Percentiles rank a stretch among this genome's conserved stretches.
These are phyloP conservation scores for Chloropsis hardwickii DNA, from an alignment of 2,113 vertebrate species.

Conservation along the genomic window DNA sequence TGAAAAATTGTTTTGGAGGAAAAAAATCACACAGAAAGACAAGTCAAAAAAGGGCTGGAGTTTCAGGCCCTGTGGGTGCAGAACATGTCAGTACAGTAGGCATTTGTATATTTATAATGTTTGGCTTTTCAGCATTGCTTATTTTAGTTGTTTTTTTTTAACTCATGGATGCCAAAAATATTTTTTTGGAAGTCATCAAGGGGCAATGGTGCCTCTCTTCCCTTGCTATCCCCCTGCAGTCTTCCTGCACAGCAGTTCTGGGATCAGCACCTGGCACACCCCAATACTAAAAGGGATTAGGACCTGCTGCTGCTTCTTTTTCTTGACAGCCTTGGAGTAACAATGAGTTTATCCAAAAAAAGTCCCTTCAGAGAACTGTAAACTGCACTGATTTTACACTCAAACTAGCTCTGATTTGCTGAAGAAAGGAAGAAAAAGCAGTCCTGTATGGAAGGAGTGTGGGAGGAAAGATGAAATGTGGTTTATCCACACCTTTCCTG, in stretches of 20 bases:
- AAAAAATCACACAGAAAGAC: background rate
- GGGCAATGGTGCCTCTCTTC: background rate
- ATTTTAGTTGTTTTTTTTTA: background rate
- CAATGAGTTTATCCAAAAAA: background rate
- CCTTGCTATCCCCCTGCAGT: background rate
- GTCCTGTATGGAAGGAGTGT: background rate
- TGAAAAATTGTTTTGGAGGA: background rate
- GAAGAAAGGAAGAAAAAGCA: background rate
- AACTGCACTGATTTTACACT: background rate
- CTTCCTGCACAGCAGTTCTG: background rate
- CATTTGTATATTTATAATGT: background rate
- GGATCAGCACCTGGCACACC: background rate
- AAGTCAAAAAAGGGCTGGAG: background rate
- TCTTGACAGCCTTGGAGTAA: background rate
- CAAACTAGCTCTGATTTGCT: background rate
- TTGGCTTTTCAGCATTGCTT: background rate
- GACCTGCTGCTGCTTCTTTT: background rate
- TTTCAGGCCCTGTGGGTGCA: background rate
- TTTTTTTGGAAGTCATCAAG: too few relatives aligned
- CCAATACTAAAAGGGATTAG: background rate
- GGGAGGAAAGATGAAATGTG: background rate
- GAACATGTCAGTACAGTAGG: background rate
- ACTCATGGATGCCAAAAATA: rapidly evolving
- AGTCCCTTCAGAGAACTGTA: background rate
- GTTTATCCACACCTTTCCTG: background rate